Conservation (phyloP, 2,797 vertebrate species). For the Poecile montanus region DNA sequence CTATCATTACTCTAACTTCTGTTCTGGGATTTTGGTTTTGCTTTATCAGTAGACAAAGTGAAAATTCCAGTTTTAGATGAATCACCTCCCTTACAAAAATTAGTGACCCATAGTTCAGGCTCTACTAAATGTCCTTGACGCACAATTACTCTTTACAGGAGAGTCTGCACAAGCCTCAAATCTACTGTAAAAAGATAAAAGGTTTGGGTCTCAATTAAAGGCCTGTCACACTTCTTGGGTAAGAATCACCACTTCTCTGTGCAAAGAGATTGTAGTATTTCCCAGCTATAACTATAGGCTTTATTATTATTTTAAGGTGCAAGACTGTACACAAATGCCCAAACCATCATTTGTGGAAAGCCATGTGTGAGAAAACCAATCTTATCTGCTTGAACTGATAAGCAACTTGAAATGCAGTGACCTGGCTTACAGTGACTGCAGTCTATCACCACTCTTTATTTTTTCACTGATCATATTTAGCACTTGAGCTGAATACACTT, state of each 20-base stretch:
- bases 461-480: neutral
- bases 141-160: neutral
- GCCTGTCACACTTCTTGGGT: neutral
- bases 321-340: neutral
- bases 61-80: neutral
- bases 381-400: neutral
- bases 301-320: neutral
- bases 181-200: neutral
- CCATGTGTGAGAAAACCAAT: rapidly evolving
- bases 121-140: neutral
- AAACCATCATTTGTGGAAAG: neutral
- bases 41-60: neutral
- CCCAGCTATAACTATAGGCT: neutral
- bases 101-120: neutral
- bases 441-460: neutral
- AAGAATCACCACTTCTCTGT: neutral
- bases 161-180: neutral
- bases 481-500: neutral
- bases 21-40: neutral
- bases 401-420: neutral
- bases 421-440: neutral
- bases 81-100: neutral
- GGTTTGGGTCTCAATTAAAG: neutral
- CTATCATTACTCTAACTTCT: neutral
- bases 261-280: neutral